A percentile compares a stretch with the other conserved stretches of the same genome.
These are phyloP conservation scores for Brienomyrus longianalis DNA, from an alignment of 2,113 vertebrate genomes.

Conservation along the genomic window DNA sequence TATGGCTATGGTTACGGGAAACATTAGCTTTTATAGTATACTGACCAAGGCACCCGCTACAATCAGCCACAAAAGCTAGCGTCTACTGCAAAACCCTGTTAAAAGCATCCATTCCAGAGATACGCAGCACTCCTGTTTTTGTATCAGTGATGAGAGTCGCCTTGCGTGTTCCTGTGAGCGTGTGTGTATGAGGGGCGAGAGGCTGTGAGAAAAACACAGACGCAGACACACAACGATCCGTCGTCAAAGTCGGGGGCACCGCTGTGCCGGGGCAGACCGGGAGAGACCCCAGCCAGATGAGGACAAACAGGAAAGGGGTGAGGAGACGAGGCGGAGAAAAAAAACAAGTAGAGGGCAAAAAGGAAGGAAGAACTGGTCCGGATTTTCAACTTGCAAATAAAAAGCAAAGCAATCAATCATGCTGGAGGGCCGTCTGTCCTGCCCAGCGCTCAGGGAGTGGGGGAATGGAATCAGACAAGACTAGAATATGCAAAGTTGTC, in stretches of 20 bases:
- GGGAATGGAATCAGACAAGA: conserved; percentile 76
- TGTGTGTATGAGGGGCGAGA: conserved; percentile 16
- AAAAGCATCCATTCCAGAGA: background rate
- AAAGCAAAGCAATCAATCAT: conserved; percentile 87
- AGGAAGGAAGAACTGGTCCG: conserved; percentile 51
- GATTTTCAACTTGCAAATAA: conserved; percentile 79
- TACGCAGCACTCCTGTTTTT: background rate
- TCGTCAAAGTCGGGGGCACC: conserved; percentile 69
- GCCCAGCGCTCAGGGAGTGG: conserved; percentile 60
- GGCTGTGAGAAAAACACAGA: conserved; percentile 80
- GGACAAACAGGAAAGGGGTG: conserved; percentile 45
- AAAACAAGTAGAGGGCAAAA: conserved; percentile 28
- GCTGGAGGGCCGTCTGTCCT: conserved; percentile 67
- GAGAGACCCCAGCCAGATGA: conserved; percentile 44
- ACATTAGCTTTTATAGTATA: background rate
- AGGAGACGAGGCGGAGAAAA: conserved; percentile 11
- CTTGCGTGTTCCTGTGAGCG: conserved; percentile 37
- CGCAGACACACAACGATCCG: conserved; percentile 67
- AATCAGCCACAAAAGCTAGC: background rate
- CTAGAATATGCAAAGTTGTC: conserved; percentile 76
- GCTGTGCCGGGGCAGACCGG: conserved; percentile 60
- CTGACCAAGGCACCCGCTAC: background rate
- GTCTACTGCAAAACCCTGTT: background rate
- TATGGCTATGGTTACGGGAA: background rate
- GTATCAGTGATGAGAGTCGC: background rate